Evolutionary conservation across 2,113 vertebrate species (phyloP).

Genomic region (Ancistrus triradiatus): DNA sequence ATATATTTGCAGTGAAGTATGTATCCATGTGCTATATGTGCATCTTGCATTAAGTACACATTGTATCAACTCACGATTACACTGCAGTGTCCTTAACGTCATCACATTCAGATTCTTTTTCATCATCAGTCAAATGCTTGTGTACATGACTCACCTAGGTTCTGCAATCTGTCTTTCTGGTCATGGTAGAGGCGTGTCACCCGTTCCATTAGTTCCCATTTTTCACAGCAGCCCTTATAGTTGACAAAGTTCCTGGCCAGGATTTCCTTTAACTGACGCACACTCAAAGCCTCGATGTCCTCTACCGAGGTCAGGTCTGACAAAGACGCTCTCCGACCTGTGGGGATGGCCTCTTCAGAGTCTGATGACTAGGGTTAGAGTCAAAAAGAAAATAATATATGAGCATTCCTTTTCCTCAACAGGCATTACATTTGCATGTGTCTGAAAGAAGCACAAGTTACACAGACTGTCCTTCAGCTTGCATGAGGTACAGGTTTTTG

Average conservation of each 20-base stretch:
- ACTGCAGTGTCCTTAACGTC: too few species aligned
- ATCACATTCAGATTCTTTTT: too few species aligned
- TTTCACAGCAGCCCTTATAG: conserved; percentile 98
- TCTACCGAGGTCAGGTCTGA: conserved; percentile 76
- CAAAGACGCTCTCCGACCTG: conserved; percentile 84
- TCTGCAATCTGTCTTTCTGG: conserved; percentile 78
- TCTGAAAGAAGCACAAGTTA: too few species aligned
- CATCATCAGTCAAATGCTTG: too few species aligned
- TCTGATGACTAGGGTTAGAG: conserved; percentile 68
- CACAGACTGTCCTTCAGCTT: too few species aligned
- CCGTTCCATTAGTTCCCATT: conserved; percentile 95
- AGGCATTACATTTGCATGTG: too few species aligned
- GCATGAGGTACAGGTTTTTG: too few species aligned
- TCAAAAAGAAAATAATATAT: conserved; percentile 11
- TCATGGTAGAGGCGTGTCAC: conserved; percentile 86
- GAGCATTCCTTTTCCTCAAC: too few species aligned
- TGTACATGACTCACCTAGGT: conserved; percentile 66
- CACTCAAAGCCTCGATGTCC: conserved; percentile 83
- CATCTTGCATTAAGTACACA: too few species aligned
- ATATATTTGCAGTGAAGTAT: too few species aligned
- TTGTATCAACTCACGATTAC: too few species aligned
- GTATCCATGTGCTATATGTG: too few species aligned
- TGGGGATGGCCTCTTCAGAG: conserved; percentile 73
- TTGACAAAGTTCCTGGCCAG: conserved; percentile 94
- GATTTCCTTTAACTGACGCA: conserved; percentile 93